Percentiles rank a stretch among this genome's conserved stretches.
These are phyloP conservation scores for Drosophila acutilabella DNA, from an alignment of 2,888 invertebrate genomes.

Conservation along the genomic window DNA sequence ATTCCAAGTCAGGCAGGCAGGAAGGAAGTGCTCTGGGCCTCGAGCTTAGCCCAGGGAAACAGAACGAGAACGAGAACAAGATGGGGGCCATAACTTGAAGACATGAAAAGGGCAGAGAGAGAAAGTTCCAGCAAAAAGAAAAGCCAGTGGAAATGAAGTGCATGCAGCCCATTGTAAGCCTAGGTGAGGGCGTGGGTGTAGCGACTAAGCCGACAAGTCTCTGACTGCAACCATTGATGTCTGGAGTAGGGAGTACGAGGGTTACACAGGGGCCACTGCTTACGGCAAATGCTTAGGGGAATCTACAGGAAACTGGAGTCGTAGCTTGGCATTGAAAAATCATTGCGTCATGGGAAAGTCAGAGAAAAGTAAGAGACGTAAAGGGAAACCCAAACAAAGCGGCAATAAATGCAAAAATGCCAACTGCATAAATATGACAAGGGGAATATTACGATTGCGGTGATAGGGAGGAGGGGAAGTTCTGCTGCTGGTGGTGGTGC, in stretches of 20 bases:
- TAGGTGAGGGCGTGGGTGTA: slow-evolving; percentile 27
- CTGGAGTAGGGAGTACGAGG: not conserved
- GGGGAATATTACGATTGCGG: not conserved
- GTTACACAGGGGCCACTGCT: slow-evolving; percentile 30
- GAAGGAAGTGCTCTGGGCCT: slow-evolving; percentile 70
- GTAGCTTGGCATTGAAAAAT: slow-evolving; percentile 74
- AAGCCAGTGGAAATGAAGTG: slow-evolving; percentile 75
- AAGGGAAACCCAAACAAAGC: slow-evolving; percentile 45
- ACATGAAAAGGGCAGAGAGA: slow-evolving; percentile 63
- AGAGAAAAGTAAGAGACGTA: slow-evolving; percentile 9
- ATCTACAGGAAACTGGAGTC: slow-evolving; percentile 49
- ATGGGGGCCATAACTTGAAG: slow-evolving; percentile 59
- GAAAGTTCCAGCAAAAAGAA: slow-evolving; percentile 29
- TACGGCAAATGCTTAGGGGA: slow-evolving; percentile 23
- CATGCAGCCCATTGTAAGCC: slow-evolving; percentile 61
- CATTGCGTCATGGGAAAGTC: slow-evolving; percentile 43
- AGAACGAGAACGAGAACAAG: no score
- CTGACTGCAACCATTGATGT: slow-evolving; percentile 56
- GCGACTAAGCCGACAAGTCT: slow-evolving; percentile 73
- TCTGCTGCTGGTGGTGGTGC: not conserved
- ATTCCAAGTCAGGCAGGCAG: slow-evolving; percentile 34
- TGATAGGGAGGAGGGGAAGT: not conserved
- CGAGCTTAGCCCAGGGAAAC: slow-evolving; percentile 31
- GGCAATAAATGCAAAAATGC: slow-evolving; percentile 69
- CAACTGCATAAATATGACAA: slow-evolving; percentile 73